phyloP scores from a whole-genome alignment of 1,140 invertebrate species.

The Stegodyphus dumicola region DNA sequence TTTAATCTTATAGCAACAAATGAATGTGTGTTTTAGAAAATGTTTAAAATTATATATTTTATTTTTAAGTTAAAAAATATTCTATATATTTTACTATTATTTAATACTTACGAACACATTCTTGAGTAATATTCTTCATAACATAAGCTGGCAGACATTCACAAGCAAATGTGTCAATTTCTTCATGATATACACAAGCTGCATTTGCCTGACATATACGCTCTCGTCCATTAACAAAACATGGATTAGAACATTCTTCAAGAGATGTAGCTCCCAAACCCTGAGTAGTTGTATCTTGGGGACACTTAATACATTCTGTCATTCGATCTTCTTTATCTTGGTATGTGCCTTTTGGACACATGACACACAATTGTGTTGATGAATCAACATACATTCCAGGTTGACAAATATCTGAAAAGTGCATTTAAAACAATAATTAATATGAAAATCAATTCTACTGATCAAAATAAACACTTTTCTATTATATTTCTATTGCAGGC shows the following conservation, averaged over 20 bases:
- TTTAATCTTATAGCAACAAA: too few relatives aligned
- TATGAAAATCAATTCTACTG: not conserved
- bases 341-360: constrained; percentile 92
- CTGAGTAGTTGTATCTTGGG: constrained; percentile 91
- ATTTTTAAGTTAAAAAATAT: too few relatives aligned
- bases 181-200: constrained; percentile 88
- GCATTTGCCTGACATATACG: constrained; percentile 89
- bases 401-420: constrained; percentile 67
- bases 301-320: constrained; percentile 86
- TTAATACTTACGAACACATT: constrained; percentile 69
- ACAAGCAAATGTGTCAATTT: constrained; percentile 85
- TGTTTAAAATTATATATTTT: too few relatives aligned
- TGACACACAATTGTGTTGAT: constrained; percentile 83
- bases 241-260: constrained; percentile 89
- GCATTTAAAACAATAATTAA: not conserved
- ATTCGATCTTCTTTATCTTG: constrained; percentile 88
- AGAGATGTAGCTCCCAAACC: constrained; percentile 80
- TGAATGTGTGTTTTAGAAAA: too few relatives aligned
- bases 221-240: constrained; percentile 84
- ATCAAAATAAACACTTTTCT: too few relatives aligned
- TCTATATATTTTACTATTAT: too few relatives aligned
- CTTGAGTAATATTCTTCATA: constrained; percentile 69
- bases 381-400: constrained; percentile 85
- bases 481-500: too few relatives aligned
- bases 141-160: constrained; percentile 95